Conservation (phyloP, 2,797 vertebrate genomes). For the Trichosurus vulpecula region DNA sequence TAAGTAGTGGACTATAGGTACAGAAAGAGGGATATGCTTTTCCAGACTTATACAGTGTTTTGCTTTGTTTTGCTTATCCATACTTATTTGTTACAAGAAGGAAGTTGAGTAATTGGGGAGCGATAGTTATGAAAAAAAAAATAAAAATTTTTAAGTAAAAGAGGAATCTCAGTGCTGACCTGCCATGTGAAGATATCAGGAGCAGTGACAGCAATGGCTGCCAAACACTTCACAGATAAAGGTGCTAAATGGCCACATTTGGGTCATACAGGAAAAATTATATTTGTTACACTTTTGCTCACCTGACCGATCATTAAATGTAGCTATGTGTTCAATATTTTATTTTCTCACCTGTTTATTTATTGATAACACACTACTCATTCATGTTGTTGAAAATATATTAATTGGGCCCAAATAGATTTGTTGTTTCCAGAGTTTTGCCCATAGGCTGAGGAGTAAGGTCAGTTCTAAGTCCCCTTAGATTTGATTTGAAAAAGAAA, state of each 20-base stretch:
- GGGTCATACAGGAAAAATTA: background rate
- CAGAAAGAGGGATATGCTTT: background rate
- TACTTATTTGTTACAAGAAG: background rate
- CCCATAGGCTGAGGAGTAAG: background rate
- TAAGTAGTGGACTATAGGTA: background rate
- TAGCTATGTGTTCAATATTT: background rate
- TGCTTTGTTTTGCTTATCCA: background rate
- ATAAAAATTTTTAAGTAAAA: background rate
- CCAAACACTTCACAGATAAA: background rate
- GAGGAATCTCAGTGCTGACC: background rate
- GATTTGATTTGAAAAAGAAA: background rate
- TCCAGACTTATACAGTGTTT: background rate
- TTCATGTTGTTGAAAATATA: background rate
- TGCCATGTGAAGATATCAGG: background rate
- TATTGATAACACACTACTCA: background rate
- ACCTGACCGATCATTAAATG: background rate
- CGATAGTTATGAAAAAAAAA: background rate
- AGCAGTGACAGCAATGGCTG: background rate
- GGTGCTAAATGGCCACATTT: background rate
- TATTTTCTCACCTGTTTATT: background rate
- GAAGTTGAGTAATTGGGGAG: background rate
- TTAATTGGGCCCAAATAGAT: background rate
- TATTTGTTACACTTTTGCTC: background rate
- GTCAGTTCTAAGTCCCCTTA: background rate
- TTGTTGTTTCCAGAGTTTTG: background rate